Percentiles rank a stretch among this genome's conserved stretches.
Evolutionary conservation across 2,113 vertebrate species (phyloP).

Genomic region (Anoura caudifer): DNA sequence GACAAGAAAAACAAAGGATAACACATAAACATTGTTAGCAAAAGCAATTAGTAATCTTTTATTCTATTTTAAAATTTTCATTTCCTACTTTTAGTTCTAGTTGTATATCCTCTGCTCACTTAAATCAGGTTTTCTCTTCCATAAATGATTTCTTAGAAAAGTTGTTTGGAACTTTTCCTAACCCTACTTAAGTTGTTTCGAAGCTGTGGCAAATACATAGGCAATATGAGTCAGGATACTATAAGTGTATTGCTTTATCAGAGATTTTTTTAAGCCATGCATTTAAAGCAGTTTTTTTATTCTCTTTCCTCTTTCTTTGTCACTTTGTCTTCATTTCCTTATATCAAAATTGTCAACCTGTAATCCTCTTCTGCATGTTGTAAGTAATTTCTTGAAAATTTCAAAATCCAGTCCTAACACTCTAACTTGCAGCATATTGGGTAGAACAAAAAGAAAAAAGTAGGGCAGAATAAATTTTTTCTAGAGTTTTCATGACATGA

Average conservation of each 20-base stretch:
- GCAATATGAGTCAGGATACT: background rate
- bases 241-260: background rate
- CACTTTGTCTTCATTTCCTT: background rate
- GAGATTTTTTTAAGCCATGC: background rate
- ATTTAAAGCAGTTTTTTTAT: background rate
- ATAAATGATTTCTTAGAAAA: background rate
- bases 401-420: background rate
- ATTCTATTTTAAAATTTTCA: background rate
- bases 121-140: background rate
- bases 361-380: background rate
- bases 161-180: background rate
- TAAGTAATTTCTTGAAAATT: background rate
- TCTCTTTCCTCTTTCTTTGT: background rate
- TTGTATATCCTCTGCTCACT: background rate
- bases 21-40: background rate
- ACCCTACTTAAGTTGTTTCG: background rate
- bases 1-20: background rate
- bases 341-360: background rate
- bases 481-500: background rate
- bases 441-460: background rate
- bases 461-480: background rate
- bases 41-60: background rate
- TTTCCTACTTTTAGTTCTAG: background rate
- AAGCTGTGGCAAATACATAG: background rate
- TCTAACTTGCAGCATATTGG: background rate